Evolutionary conservation across 2,797 vertebrate species (phyloP).

Genomic region (Balearica regulorum): DNA sequence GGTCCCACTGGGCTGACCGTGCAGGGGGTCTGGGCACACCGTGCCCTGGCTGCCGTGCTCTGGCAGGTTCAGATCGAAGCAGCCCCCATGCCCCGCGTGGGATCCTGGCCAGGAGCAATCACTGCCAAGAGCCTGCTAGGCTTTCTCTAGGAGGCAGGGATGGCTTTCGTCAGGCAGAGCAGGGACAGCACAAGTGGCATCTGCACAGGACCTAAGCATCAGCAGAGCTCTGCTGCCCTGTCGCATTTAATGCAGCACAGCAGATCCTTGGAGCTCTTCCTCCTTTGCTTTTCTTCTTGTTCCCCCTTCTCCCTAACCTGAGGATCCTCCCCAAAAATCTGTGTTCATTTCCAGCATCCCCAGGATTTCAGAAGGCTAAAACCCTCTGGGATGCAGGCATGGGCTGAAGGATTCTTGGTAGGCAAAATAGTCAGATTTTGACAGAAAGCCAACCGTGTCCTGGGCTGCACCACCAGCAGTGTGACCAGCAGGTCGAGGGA

Average conservation of each 20-base stretch:
- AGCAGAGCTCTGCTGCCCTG: not conserved
- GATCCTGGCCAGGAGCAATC: not conserved
- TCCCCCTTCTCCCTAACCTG: not conserved
- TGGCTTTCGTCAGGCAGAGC: fast-evolving
- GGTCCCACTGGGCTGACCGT: fast-evolving
- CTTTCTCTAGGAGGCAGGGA: not conserved
- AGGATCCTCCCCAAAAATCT: not conserved
- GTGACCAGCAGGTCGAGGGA: not conserved
- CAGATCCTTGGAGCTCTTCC: not conserved
- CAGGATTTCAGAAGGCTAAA: not conserved
- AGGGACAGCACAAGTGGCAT: not conserved
- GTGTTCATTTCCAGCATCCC: not conserved
- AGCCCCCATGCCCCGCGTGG: not conserved
- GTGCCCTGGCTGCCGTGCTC: not conserved
- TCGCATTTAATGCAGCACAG: fast-evolving
- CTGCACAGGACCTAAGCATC: fast-evolving
- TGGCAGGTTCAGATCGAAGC: fast-evolving
- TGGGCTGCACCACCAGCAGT: not conserved
- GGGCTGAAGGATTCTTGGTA: not conserved
- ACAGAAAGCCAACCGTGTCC: fast-evolving
- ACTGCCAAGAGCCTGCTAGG: not conserved
- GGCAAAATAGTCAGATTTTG: not conserved
- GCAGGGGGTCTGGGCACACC: not conserved
- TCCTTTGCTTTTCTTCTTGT: not conserved
- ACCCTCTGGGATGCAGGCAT: not conserved